These are phyloP conservation scores for Rambutsinella grinnellia DNA, from an alignment of 2,888 invertebrate species.

Conservation along the genomic window DNA sequence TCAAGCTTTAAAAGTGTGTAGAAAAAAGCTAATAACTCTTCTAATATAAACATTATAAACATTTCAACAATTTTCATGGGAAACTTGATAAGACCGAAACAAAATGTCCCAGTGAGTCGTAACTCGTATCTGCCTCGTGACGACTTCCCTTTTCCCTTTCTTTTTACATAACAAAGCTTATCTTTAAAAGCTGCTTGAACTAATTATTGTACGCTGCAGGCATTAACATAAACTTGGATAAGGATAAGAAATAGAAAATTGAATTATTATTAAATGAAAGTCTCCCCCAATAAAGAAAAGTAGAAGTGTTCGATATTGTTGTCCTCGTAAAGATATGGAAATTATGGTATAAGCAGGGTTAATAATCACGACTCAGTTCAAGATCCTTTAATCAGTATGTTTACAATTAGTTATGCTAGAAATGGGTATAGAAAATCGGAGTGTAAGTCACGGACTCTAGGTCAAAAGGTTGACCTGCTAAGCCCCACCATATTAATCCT, in stretches of 20 bases:
- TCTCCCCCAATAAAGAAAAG: not conserved
- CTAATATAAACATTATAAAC: no score
- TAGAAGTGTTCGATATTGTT: no score
- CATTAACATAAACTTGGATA: not conserved
- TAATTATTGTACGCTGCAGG: not conserved
- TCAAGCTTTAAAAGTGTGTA: no score
- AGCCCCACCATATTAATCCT: conserved; percentile 54
- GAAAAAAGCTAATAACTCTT: no score
- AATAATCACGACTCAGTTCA: not conserved
- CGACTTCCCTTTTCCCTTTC: no score
- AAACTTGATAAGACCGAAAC: conserved; percentile 43
- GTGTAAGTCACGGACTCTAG: conserved; percentile 60
- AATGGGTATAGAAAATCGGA: conserved; percentile 30
- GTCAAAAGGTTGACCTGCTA: conserved; percentile 64
- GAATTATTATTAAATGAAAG: no score
- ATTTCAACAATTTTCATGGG: conserved; percentile 58
- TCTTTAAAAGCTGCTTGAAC: not conserved
- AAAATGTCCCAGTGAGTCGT: no score
- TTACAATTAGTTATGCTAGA: not conserved
- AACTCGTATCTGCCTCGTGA: no score
- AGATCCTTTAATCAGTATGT: not conserved
- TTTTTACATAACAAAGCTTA: not conserved
- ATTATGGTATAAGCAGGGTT: not conserved
- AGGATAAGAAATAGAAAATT: not conserved
- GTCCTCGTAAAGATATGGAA: conserved; percentile 31